Conservation (phyloP, 2,888 invertebrate species). For the Aspidiotus rigidus region DNA sequence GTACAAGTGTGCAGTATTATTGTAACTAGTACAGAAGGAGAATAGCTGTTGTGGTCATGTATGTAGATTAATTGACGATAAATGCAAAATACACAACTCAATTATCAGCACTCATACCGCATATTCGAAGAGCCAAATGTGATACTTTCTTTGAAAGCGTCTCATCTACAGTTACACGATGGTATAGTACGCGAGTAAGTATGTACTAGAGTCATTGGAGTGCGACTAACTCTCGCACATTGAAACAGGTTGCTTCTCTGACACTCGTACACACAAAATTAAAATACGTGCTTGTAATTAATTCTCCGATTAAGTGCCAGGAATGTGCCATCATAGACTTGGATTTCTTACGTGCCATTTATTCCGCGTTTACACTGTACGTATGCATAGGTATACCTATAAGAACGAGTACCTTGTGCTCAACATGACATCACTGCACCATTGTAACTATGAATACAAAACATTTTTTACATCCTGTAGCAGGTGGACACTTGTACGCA, state of each 20-base stretch:
- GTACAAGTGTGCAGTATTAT: too few species aligned
- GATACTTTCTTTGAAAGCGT: too few species aligned
- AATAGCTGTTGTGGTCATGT: too few species aligned
- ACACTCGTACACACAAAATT: conserved; percentile 30
- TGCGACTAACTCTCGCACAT: background rate
- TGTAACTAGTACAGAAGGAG: too few species aligned
- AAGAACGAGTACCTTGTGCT: background rate
- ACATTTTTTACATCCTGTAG: too few species aligned
- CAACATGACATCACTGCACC: too few species aligned
- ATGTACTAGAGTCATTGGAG: background rate
- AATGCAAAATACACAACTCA: conserved; percentile 30
- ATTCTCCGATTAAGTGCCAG: conserved; percentile 34
- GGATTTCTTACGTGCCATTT: conserved; percentile 16
- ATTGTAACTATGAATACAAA: too few species aligned
- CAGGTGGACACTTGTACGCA: too few species aligned
- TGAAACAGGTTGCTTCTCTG: conserved; percentile 26
- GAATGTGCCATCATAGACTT: conserved; percentile 27
- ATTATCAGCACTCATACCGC: conserved; percentile 24
- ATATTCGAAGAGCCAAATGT: conserved; percentile 12
- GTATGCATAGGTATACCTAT: conserved; percentile 2
- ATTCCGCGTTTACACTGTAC: background rate
- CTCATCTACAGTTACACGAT: too few species aligned
- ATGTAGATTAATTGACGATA: conserved; percentile 27
- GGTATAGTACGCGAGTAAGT: too few species aligned
- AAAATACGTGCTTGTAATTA: conserved; percentile 31